These are phyloP conservation scores for Thamnophis sirtalis DNA, from an alignment of 2,113 vertebrate species.

Conservation along the genomic window DNA sequence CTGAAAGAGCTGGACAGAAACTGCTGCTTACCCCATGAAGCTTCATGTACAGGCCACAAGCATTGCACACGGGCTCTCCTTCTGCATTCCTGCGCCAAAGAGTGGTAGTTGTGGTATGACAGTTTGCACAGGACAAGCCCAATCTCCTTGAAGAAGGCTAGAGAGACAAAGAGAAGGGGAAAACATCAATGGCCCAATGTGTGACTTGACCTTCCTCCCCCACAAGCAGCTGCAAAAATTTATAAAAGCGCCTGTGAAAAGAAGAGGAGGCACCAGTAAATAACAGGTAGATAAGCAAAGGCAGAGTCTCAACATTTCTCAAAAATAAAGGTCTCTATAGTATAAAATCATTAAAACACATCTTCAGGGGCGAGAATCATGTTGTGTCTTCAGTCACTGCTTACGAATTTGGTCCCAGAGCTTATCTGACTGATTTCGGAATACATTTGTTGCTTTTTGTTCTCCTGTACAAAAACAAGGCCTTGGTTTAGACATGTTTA, in stretches of 20 bases:
- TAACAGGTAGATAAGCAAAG: not conserved
- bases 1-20: constrained; percentile 3
- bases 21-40: constrained; percentile 83
- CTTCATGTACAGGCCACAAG: constrained; percentile 97
- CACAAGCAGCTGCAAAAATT: not conserved
- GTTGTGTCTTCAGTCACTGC: not conserved
- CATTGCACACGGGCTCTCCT: constrained; percentile 96
- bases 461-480: not conserved
- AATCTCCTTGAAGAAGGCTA: constrained; percentile 93
- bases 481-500: not conserved
- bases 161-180: constrained; percentile 33
- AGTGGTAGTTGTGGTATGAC: constrained; percentile 95
- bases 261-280: not conserved
- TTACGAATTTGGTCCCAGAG: not conserved
- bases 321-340: not conserved
- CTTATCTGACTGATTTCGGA: not conserved
- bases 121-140: constrained; percentile 95
- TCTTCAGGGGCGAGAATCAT: not conserved
- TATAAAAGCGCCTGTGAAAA: not conserved
- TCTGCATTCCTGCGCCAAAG: constrained; percentile 97
- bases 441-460: not conserved
- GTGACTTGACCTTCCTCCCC: not conserved
- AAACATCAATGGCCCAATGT: not conserved
- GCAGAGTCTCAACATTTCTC: not conserved
- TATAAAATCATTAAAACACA: not conserved